phyloP scores from a whole-genome alignment of 2,113 vertebrate species.

The Zapornia atra region DNA sequence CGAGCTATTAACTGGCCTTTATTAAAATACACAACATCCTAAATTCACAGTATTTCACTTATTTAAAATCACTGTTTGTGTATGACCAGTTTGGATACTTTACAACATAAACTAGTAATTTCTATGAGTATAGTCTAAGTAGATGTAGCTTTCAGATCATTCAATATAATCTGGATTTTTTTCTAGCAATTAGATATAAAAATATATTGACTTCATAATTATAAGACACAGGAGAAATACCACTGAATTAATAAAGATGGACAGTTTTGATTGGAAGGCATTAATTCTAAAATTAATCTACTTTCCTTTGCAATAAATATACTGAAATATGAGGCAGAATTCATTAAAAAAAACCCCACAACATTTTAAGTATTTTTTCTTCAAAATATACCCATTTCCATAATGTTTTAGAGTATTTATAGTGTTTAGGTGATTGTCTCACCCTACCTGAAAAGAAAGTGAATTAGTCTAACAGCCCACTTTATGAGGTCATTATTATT shows the following conservation, averaged over 20 bases:
- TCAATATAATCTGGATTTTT: background rate
- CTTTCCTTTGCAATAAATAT: background rate
- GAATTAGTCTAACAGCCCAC: background rate
- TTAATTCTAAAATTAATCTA: background rate
- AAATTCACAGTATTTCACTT: background rate
- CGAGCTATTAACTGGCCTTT: background rate
- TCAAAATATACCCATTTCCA: background rate
- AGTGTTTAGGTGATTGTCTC: background rate
- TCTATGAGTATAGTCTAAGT: background rate
- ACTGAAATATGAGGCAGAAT: background rate
- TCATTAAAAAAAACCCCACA: background rate
- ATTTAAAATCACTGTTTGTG: background rate
- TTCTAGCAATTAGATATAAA: background rate
- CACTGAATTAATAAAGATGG: background rate
- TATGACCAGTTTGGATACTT: background rate
- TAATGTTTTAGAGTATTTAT: background rate
- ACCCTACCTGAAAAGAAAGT: background rate
- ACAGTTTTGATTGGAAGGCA: background rate
- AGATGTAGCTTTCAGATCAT: background rate
- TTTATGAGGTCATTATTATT: constrained; percentile 34
- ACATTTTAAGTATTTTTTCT: background rate
- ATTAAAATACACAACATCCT: background rate
- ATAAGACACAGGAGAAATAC: background rate
- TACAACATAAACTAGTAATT: background rate
- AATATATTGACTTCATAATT: background rate